These are phyloP conservation scores for Trialeurodes vaporariorum DNA, from an alignment of 1,140 invertebrate species.

Conservation along the genomic window DNA sequence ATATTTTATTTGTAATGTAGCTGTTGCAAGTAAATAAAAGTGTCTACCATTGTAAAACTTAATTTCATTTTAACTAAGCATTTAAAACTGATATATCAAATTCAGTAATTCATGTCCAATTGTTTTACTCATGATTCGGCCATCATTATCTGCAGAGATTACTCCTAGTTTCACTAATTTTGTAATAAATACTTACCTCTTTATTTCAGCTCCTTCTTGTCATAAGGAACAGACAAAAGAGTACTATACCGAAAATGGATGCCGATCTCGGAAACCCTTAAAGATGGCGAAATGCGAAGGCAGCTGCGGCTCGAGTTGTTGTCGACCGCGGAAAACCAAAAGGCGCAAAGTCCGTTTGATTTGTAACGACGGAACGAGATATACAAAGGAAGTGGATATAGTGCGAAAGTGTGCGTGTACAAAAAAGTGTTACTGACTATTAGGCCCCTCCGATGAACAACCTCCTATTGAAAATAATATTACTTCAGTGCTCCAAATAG, in stretches of 20 bases:
- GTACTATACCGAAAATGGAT: conserved; percentile 79
- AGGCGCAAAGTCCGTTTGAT: conserved; percentile 84
- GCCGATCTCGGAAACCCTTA: conserved; percentile 73
- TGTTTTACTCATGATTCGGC: no score
- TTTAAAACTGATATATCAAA: no score
- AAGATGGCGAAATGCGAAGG: conserved; percentile 78
- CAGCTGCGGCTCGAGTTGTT: conserved; percentile 60
- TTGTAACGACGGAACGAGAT: conserved; percentile 82
- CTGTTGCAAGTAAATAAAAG: no score
- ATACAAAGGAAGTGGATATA: conserved; percentile 91
- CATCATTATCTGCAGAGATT: no score
- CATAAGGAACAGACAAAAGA: conserved; percentile 81
- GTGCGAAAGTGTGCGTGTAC: conserved; percentile 85
- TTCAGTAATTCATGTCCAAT: no score
- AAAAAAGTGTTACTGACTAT: conserved; percentile 61
- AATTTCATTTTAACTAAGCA: no score
- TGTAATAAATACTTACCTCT: no score
- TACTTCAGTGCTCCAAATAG: conserved; percentile 6
- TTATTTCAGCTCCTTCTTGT: conserved; percentile 52
- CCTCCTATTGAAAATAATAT: conserved; percentile 4
- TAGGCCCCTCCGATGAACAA: conserved; percentile 24
- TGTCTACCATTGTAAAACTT: no score
- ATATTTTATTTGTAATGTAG: no score
- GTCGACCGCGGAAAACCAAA: conserved; percentile 78
- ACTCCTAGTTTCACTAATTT: no score